Evolutionary conservation across 2,888 invertebrate genomes (phyloP), one percentile per base, ranked within the genome.

Genomic region (Notodonta ziczac): DNA sequence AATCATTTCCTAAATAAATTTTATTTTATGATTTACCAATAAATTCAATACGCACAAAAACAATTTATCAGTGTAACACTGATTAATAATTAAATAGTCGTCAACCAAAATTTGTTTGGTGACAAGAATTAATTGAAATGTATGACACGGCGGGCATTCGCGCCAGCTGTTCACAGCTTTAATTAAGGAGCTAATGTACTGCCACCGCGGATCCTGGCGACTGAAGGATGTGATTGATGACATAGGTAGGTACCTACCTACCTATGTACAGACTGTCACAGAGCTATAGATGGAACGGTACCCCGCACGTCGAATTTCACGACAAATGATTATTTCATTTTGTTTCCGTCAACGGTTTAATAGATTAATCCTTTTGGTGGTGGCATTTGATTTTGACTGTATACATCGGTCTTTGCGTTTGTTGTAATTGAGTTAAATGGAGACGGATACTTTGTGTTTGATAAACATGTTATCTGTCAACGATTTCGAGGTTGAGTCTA

Each of bases 41-140:
- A 62, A 68, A 62, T 72, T 67, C 62, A 71, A 70, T 69, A 66
- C 61, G 60, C 46, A 54, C 56, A 63, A 75, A 81, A 77, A 75
- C 74, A 80, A 82, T 85, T 83, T 81, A 74, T 81, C 80, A 77
- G 65, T 75, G 71, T 74, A 70, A 76, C 74, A 78, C 80, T 76
- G 73, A 77, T 80, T 76, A 81, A 83, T 86, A 85, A 85, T 86
- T 86, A 84, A 86, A 86, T 83, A 82, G 78, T 81, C 77, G 75
- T 78, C 80, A 80, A 66, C 78, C 83, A 85, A 88, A 24, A 86
- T 85, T 87, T 86, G 86, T 85, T 81, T 77, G 80, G 83, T 89
- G 91, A 91, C 89, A 87, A 81, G 85, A 86, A 91, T 91, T 91
- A 92, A 92, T 91, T 91, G 90, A 89, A 89, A 91, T 88, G 87